Base-by-base conservation (phyloP, 2,797 vertebrate genomes). In the Halcyon badia region DNA sequence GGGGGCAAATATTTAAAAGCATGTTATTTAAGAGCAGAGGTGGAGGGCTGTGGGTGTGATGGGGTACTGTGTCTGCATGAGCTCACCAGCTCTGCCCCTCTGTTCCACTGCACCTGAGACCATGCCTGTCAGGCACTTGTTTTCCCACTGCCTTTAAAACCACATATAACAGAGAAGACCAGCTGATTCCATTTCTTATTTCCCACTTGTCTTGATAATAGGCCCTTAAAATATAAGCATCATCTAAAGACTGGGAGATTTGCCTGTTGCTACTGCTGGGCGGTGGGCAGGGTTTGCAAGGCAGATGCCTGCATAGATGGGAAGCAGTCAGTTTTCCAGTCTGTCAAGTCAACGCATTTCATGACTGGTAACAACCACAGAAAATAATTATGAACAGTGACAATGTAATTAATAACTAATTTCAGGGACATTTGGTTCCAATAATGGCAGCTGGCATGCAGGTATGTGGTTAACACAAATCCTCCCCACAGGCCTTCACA, bases 241-340 rank as follows among this genome's bases (percentile, higher is more conserved):
- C 58, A 68, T n/a, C 22, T 30, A 49, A 64, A 87, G 44, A 30
- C 28, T 14, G 15, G 78, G 49, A 73, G 26, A 39, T 49, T 42
- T 0, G 4, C 44, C 57, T 46, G 6, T 37, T 3, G 1, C 30
- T 89, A 6, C 10, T 65, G 41, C 15, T 42, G 68, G 48, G 60
- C 28, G n/a, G 31, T 8, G 4, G 31, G 25, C 51, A 70, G 17
- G 16, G 11, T 87, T 70, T 83, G 87, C 69, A 80, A 89, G 41
- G 71, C 48, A 75, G 57, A 49, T 0, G 0, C 14, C 48, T 1
- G 0, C 2, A 0, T 28, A 66, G 31, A 66, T 46, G 52, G 24
- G 51, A 80, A 77, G 14, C 3, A n/a, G 41, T 78, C 11, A 2
- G 26, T 60, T 79, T 87, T 49, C 70, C 58, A 62, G 22, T 21